Base-by-base conservation (phyloP, 1,140 invertebrate genomes). In the Chrysomallon squamiferum region DNA sequence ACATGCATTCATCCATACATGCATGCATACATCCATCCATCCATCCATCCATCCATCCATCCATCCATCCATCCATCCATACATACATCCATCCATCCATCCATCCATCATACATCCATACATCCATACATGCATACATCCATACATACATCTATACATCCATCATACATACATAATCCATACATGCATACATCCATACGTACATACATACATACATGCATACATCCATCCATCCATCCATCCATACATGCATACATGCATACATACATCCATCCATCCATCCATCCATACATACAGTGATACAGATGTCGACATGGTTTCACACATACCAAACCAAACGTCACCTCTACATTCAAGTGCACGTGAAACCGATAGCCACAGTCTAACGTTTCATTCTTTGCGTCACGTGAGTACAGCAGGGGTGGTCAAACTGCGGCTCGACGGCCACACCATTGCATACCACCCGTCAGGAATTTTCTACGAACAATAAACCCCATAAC, bases 191-290 rank as follows among this genome's bases (percentile, higher is more conserved):
- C 52, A 29, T 32, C 15, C n/a, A 56, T 25, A 56, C 25, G 27
- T 25, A 56, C 52, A 27, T 4, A 56, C 52, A 29, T 32, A 29
- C n/a, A 56, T 25, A 56, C 52, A 56, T 4, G 25, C 52, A 56
- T 25, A 20, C 27, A 22, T 9, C 5, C n/a, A n/a, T 6, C 5
- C n/a, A 52, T n/a, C 5, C 49, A 22, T 9, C 5, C 27, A 22
- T 9, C 5, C 27, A 22, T n/a, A 27, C 27, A 22, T 27, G 27
- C 5, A 52, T 9, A 52, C 49, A 52, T n/a, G 29, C 54, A 56
- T 25, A 56, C 54, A 56, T 25, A 56, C 54, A 56, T 25, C n/a
- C 54, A 56, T 25, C n/a, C 54, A 56, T 25, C 18, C 27, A 56
- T 25, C 18, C 27, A 56, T 25, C n/a, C 54, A 56, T 25, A 56